Evolutionary conservation across 2,113 vertebrate species (phyloP).

Genomic region (Lanius collurio): DNA sequence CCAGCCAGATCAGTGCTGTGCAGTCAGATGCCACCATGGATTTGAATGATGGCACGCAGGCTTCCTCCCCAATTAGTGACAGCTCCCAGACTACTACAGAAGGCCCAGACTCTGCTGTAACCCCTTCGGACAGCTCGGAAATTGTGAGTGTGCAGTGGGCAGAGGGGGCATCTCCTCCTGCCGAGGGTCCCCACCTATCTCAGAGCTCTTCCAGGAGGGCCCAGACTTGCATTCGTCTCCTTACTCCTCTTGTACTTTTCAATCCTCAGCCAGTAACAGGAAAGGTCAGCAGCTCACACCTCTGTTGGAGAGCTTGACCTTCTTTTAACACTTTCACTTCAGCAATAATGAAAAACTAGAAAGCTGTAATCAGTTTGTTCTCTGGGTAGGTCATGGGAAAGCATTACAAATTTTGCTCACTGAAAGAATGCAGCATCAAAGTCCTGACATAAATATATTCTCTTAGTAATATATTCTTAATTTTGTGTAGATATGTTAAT

Average conservation of each 20-base stretch:
- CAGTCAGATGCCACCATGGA: conserved; percentile 80
- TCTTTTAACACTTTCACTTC: background rate
- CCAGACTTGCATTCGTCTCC: conserved; percentile 72
- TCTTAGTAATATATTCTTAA: background rate
- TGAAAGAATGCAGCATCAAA: background rate
- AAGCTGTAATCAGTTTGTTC: background rate
- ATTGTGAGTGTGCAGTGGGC: conserved; percentile 86
- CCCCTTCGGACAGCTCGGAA: conserved; percentile 95
- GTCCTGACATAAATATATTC: background rate
- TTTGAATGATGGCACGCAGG: conserved; percentile 80
- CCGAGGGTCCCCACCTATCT: conserved; percentile 71
- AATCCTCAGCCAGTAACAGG: conserved; percentile 75
- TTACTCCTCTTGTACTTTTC: conserved; percentile 72
- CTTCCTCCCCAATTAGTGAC: conserved; percentile 91
- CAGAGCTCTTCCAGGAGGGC: conserved; percentile 71
- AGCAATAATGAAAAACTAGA: background rate
- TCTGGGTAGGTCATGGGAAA: background rate
- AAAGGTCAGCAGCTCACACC: conserved; percentile 72
- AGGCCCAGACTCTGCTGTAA: conserved; percentile 95
- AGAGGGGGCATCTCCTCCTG: conserved; percentile 67
- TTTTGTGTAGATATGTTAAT: background rate
- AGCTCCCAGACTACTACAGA: conserved; percentile 98
- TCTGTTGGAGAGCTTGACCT: conserved; percentile 46
- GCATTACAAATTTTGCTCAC: background rate
- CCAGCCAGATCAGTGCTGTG: conserved; percentile 84